phyloP scores from a whole-genome alignment of 2,797 vertebrate species.

The Artibeus jamaicensis region DNA sequence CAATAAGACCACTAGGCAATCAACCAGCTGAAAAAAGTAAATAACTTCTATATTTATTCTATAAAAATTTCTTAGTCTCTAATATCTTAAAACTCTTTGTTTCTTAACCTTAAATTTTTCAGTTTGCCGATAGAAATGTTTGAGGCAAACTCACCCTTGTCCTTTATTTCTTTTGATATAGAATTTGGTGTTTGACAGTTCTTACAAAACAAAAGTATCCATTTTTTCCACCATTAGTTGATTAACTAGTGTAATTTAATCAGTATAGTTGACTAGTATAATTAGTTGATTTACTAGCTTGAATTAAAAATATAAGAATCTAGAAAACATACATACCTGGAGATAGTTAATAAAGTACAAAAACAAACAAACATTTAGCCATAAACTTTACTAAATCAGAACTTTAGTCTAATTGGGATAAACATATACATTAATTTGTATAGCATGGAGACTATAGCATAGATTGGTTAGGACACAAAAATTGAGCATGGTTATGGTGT shows the following conservation, averaged over 20 bases:
- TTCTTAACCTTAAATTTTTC: neutral
- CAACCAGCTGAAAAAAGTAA: neutral
- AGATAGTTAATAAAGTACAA: neutral
- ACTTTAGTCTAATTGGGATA: neutral
- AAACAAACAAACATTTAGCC: neutral
- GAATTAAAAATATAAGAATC: neutral
- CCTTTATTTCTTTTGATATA: neutral
- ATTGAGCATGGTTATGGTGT: neutral
- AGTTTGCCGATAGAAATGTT: neutral
- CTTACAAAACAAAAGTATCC: neutral
- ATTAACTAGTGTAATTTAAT: neutral
- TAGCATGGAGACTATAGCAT: neutral
- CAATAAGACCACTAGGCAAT: neutral
- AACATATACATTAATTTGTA: neutral
- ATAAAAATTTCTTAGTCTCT: neutral
- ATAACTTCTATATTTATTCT: neutral
- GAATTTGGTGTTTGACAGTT: too few relatives aligned
- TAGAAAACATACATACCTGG: neutral
- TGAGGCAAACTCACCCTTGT: neutral
- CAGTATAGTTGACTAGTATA: too few relatives aligned
- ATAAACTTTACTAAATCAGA: neutral
- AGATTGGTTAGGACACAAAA: neutral
- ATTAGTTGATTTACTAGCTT: neutral
- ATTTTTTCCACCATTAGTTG: neutral
- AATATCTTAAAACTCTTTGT: neutral